phyloP scores from a whole-genome alignment of 2,888 invertebrate genomes.

The Pachymerium ferrugineum region DNA sequence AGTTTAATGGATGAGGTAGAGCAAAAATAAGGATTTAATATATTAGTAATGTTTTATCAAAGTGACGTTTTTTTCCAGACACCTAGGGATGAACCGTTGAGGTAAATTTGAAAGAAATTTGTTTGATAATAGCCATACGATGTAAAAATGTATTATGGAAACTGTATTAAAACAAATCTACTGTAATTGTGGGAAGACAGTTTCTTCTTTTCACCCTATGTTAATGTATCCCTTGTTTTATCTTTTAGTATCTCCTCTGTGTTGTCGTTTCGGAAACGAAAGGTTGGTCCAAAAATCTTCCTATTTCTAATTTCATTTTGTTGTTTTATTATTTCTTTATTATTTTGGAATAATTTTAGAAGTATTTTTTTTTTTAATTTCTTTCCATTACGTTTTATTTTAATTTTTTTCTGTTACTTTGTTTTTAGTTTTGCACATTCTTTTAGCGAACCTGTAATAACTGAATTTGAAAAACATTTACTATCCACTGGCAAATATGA shows the following conservation, averaged over 20 bases:
- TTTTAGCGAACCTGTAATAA: not conserved
- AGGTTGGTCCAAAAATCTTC: not conserved
- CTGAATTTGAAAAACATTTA: not conserved
- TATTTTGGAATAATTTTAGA: not conserved
- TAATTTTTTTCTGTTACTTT: not conserved
- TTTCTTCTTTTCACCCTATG: not conserved
- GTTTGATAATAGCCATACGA: not conserved
- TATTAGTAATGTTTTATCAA: not conserved
- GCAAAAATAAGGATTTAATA: not conserved
- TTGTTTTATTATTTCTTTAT: not conserved
- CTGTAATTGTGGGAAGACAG: not conserved
- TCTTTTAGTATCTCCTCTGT: constrained; percentile 3
- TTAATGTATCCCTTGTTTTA: not conserved
- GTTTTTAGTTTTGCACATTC: not conserved
- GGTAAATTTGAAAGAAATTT: no score
- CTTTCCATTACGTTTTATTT: not conserved
- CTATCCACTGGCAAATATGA: not conserved
- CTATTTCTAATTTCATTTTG: not conserved
- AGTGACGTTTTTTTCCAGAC: not conserved
- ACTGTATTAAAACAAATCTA: not conserved
- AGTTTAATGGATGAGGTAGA: constrained; percentile 25
- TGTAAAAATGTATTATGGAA: not conserved
- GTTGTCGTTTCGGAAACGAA: constrained; percentile 23
- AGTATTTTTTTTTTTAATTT: not conserved
- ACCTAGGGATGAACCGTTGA: not conserved